A percentile compares a stretch with the other conserved stretches of the same genome.
Evolutionary conservation across 1,140 invertebrate species (phyloP).

Genomic region (Nebria ingens): DNA sequence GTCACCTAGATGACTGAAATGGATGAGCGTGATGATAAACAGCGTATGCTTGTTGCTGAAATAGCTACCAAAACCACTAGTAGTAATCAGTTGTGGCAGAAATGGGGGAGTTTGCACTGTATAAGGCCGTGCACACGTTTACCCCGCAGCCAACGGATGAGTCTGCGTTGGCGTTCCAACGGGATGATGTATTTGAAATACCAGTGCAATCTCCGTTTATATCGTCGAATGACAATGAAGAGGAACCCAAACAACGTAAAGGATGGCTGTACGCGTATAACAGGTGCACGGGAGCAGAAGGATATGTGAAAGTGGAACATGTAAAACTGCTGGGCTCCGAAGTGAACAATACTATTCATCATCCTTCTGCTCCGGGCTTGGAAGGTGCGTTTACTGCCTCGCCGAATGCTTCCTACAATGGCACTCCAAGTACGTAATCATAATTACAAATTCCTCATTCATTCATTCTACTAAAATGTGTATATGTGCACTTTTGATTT

Average conservation of each 20-base stretch:
- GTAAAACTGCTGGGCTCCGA: conserved; percentile 26
- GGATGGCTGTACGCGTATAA: conserved; percentile 24
- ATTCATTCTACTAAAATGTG: background rate
- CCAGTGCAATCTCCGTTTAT: conserved; percentile 19
- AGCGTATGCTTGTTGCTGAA: too few relatives aligned
- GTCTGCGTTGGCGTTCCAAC: conserved; percentile 21
- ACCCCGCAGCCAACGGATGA: conserved; percentile 21
- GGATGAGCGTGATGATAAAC: too few relatives aligned
- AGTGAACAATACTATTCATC: conserved; percentile 28
- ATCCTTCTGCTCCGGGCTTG: conserved; percentile 26
- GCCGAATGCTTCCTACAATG: background rate
- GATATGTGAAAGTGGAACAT: conserved; percentile 26
- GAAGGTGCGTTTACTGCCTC: conserved; percentile 14
- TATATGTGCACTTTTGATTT: conserved; percentile 19
- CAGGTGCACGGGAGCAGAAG: conserved; percentile 23
- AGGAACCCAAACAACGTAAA: background rate
- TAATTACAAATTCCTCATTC: background rate
- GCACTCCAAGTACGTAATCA: background rate
- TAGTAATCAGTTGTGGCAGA: conserved; percentile 9
- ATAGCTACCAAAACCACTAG: too few relatives aligned
- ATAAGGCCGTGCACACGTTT: conserved; percentile 25
- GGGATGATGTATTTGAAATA: conserved; percentile 26
- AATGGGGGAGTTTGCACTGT: conserved; percentile 28
- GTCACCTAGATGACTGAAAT: too few relatives aligned
- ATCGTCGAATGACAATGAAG: conserved; percentile 14